Percentiles rank a stretch among this genome's conserved stretches.
These are phyloP conservation scores for Clinocottus analis DNA, from an alignment of 2,113 vertebrate genomes.

Conservation along the genomic window DNA sequence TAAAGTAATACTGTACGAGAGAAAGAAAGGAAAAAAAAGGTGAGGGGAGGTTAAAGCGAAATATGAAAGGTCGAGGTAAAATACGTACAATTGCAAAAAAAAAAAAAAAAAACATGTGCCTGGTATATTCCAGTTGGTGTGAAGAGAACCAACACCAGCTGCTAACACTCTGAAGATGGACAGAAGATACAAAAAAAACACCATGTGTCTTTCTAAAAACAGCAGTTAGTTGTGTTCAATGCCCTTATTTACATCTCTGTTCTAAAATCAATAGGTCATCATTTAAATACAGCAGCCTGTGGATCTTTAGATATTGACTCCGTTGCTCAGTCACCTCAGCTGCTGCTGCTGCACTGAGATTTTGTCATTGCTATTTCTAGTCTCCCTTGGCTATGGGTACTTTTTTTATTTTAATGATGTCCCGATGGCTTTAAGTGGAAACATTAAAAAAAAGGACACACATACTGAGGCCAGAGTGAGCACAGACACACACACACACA, in stretches of 20 bases:
- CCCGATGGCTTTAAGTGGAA: constrained; percentile 64
- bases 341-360: constrained; percentile 43
- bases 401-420: constrained; percentile 77
- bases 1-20: constrained; percentile 31
- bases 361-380: constrained; percentile 68
- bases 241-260: constrained; percentile 11
- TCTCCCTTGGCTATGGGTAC: constrained; percentile 59
- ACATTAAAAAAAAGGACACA: constrained; percentile 32
- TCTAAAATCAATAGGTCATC: constrained; percentile 28
- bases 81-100: constrained; percentile 9
- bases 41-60: constrained; percentile 29
- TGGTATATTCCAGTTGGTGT: constrained; percentile 6
- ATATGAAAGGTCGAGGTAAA: constrained; percentile 30
- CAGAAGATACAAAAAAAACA: not conserved
- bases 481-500: too few relatives aligned
- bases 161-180: constrained; percentile 8
- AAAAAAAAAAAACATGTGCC: not conserved
- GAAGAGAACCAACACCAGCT: constrained; percentile 29
- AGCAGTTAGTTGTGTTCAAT: constrained; percentile 12
- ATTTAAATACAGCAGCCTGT: constrained; percentile 25
- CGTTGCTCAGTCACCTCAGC: constrained; percentile 48
- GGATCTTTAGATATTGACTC: constrained; percentile 22
- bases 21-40: constrained; percentile 19
- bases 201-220: not conserved
- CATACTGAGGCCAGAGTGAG: constrained; percentile 15